These are phyloP conservation scores for Amphipoea oculea DNA, from an alignment of 2,888 invertebrate genomes.

Conservation along the genomic window DNA sequence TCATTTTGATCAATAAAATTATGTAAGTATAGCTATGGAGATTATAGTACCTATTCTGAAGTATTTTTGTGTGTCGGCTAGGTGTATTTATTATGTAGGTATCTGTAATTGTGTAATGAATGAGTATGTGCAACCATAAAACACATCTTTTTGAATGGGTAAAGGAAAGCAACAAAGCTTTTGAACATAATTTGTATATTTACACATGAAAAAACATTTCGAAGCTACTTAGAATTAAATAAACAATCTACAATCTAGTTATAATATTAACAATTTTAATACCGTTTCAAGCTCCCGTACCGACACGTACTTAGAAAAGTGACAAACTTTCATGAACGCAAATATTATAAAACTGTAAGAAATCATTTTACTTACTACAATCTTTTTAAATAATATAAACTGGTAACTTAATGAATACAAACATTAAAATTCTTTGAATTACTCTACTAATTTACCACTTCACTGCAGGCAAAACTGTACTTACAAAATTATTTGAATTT, in stretches of 20 bases:
- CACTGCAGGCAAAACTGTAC: not conserved
- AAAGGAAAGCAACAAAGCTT: conserved; percentile 48
- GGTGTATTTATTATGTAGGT: not conserved
- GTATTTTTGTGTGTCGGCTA: too few relatives aligned
- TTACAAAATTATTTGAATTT: not conserved
- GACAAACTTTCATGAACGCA: conserved; percentile 20
- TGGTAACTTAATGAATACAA: conserved; percentile 33
- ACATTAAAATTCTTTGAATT: not conserved
- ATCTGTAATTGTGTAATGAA: not conserved
- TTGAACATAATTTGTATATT: conserved; percentile 82
- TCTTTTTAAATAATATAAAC: not conserved
- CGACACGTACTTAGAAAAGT: conserved; percentile 35
- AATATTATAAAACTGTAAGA: not conserved
- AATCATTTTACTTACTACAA: not conserved
- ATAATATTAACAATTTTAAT: conserved; percentile 62
- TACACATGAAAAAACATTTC: conserved; percentile 78
- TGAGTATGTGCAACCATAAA: not conserved
- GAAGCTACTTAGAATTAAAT: conserved; percentile 74
- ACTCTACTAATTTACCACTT: not conserved
- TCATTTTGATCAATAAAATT: not conserved
- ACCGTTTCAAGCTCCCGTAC: conserved; percentile 62
- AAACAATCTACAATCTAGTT: conserved; percentile 62
- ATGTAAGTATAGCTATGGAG: not conserved
- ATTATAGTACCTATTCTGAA: not conserved
- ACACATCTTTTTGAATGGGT: not conserved